Conservation (phyloP, 2,113 vertebrate species). For the Artemisiospiza belli region DNA sequence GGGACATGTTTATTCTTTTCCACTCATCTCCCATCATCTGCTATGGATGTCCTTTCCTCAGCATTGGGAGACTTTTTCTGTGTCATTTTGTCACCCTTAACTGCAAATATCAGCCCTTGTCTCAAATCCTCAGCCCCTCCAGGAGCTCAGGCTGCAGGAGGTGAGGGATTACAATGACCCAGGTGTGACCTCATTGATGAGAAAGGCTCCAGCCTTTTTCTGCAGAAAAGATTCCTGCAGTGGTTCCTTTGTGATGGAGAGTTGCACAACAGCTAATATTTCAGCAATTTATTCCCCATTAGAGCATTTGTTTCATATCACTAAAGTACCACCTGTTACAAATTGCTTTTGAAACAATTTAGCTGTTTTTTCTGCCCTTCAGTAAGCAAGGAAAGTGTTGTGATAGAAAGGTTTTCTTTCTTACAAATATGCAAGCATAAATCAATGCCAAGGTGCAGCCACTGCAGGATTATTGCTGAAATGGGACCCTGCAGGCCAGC, state of each 20-base stretch:
- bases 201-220: background rate
- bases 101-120: background rate
- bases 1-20: background rate
- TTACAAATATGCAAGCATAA: constrained; percentile 31
- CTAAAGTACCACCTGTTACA: constrained; percentile 2
- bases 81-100: background rate
- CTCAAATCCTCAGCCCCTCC: background rate
- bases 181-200: background rate
- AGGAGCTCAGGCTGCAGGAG: background rate
- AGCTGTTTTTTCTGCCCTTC: background rate
- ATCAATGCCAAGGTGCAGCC: constrained; percentile 37
- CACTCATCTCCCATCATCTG: background rate
- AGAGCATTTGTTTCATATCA: background rate
- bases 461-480: constrained; percentile 12
- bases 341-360: constrained; percentile 37
- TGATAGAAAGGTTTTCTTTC: background rate
- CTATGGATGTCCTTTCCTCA: background rate
- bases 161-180: background rate
- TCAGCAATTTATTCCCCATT: background rate
- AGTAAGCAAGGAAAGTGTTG: background rate
- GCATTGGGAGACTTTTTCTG: background rate
- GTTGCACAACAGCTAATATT: background rate
- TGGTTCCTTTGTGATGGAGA: background rate
- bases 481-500: background rate
- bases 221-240: background rate